Evolutionary conservation across 2,113 vertebrate species (phyloP).

Genomic region (Orthonyx spaldingii): DNA sequence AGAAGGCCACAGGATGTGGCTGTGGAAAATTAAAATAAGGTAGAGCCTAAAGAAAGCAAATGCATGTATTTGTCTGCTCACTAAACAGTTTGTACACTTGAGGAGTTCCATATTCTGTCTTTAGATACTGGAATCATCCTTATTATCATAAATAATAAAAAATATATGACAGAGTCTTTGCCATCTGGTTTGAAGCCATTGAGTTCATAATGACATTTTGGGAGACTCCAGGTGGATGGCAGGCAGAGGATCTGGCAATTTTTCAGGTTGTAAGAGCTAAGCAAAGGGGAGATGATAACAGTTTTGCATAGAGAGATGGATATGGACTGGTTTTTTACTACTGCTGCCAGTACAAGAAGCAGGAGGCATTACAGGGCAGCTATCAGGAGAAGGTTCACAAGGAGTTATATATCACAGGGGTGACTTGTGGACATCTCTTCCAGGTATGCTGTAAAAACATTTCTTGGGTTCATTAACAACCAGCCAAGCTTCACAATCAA

Average conservation of each 20-base stretch:
- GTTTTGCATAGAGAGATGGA: background rate
- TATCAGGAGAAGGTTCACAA: background rate
- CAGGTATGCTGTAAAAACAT: background rate
- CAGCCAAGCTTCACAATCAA: background rate
- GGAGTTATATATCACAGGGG: background rate
- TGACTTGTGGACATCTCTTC: background rate
- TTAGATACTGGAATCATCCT: background rate
- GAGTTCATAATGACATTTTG: background rate
- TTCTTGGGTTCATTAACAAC: background rate
- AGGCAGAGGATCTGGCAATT: background rate
- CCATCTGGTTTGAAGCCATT: background rate
- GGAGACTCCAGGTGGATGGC: background rate
- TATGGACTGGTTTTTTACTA: background rate
- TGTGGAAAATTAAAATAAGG: background rate
- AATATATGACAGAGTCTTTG: background rate
- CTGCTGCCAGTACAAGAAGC: background rate
- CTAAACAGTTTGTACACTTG: background rate
- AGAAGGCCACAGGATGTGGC: background rate
- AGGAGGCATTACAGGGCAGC: background rate
- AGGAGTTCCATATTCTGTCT: background rate
- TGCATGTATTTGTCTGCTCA: background rate
- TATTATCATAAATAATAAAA: background rate
- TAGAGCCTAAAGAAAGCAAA: background rate
- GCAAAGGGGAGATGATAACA: background rate
- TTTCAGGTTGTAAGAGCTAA: background rate